Evolutionary conservation across 2,797 vertebrate species (phyloP).

Genomic region (Staurois parvus): DNA sequence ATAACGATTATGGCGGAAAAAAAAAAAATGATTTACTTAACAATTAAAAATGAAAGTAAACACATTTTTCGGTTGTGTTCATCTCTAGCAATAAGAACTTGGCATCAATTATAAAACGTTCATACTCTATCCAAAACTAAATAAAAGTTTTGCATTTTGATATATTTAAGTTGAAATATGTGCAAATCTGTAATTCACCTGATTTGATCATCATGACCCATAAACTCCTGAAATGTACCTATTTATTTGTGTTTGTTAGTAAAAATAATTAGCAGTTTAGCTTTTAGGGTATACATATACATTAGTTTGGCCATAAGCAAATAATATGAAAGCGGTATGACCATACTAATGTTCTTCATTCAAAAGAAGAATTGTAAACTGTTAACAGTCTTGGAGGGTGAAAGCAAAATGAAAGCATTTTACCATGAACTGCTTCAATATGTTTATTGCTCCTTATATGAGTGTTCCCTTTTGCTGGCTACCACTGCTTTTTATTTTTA

Average conservation of each 20-base stretch:
- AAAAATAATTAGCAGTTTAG: background rate
- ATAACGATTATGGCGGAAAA: too few species aligned
- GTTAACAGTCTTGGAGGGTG: background rate
- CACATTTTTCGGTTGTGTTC: too few species aligned
- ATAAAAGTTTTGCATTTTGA: too few species aligned
- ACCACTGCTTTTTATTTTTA: conserved; percentile 56
- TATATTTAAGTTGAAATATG: too few species aligned
- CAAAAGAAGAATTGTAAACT: conserved; percentile 1
- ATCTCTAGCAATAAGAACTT: too few species aligned
- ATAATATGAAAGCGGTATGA: background rate
- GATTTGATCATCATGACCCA: too few species aligned
- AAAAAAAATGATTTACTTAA: too few species aligned
- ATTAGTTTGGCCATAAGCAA: background rate
- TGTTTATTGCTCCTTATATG: conserved; percentile 43
- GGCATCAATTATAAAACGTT: too few species aligned
- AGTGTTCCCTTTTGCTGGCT: conserved; percentile 23
- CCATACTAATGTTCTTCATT: background rate
- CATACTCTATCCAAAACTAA: too few species aligned
- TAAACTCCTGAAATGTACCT: too few species aligned
- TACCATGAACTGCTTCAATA: conserved; percentile 40
- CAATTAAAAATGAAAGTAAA: too few species aligned
- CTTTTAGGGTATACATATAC: background rate
- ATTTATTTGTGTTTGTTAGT: background rate
- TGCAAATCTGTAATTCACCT: too few species aligned
- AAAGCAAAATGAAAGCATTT: conserved; percentile 6